A percentile compares a stretch with the other conserved stretches of the same genome.
These are phyloP conservation scores for Lagorchestes hirsutus DNA, from an alignment of 2,797 vertebrate genomes.

Conservation along the genomic window DNA sequence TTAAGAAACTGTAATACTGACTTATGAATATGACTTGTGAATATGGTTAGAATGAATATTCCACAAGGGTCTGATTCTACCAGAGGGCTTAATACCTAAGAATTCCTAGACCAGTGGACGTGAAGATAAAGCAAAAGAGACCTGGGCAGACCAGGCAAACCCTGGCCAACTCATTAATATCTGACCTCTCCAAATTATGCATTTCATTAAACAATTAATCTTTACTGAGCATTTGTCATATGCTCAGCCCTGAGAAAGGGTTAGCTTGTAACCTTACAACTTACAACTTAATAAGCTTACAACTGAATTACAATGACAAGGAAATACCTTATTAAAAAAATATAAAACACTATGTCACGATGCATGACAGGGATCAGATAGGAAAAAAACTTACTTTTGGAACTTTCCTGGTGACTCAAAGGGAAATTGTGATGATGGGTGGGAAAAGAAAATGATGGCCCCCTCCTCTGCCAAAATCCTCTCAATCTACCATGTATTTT, in stretches of 20 bases:
- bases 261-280: not conserved
- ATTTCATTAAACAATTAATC: not conserved
- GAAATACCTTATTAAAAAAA: not conserved
- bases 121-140: not conserved
- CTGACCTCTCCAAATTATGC: not conserved
- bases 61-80: not conserved
- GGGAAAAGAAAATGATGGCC: not conserved
- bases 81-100: not conserved
- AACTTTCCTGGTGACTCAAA: not conserved
- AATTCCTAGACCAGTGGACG: not conserved
- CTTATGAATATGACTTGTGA: not conserved
- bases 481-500: not conserved
- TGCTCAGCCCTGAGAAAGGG: not conserved
- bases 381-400: not conserved
- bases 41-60: not conserved
- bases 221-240: not conserved
- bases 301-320: not conserved
- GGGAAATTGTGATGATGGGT: not conserved
- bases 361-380: not conserved
- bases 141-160: not conserved
- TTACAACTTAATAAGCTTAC: not conserved
- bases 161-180: not conserved
- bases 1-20: not conserved
- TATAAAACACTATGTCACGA: not conserved
- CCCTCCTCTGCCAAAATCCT: not conserved